A percentile compares a stretch with the other conserved stretches of the same genome.
phyloP scores from a whole-genome alignment of 2,113 vertebrate species.

The Eira barbara region DNA sequence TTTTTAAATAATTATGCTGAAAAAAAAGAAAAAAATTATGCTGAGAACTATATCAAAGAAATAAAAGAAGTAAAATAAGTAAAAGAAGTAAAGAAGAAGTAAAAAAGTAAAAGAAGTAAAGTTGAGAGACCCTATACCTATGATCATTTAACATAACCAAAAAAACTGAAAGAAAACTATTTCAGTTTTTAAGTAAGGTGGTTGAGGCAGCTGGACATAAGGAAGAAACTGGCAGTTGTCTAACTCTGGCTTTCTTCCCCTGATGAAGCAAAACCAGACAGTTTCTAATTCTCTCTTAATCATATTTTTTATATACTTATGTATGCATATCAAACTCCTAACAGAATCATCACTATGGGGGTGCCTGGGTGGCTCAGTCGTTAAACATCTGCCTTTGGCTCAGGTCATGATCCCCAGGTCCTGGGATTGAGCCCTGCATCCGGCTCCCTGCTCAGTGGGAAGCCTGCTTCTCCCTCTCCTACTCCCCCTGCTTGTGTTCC shows the following conservation, averaged over 20 bases:
- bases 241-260: constrained; percentile 6
- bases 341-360: background rate
- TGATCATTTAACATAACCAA: background rate
- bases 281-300: background rate
- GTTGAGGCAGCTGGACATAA: background rate
- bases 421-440: too few species aligned
- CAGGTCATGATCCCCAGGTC: too few species aligned
- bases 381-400: too few species aligned
- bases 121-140: background rate
- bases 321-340: background rate
- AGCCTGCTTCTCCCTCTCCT: too few species aligned
- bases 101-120: constrained; percentile 9
- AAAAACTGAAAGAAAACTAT: constrained; percentile 28
- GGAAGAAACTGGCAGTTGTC: background rate
- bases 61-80: too few species aligned
- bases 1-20: constrained; percentile 26
- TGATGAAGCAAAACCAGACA: background rate
- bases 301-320: background rate
- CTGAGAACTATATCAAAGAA: background rate
- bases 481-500: too few species aligned
- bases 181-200: constrained; percentile 23
- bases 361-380: too few species aligned
- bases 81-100: background rate
- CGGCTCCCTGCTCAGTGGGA: too few species aligned
- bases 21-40: background rate